Evolutionary conservation across 2,888 invertebrate genomes (phyloP), one percentile per base, ranked within the genome.

Genomic region (Mycalesis mineus): DNA sequence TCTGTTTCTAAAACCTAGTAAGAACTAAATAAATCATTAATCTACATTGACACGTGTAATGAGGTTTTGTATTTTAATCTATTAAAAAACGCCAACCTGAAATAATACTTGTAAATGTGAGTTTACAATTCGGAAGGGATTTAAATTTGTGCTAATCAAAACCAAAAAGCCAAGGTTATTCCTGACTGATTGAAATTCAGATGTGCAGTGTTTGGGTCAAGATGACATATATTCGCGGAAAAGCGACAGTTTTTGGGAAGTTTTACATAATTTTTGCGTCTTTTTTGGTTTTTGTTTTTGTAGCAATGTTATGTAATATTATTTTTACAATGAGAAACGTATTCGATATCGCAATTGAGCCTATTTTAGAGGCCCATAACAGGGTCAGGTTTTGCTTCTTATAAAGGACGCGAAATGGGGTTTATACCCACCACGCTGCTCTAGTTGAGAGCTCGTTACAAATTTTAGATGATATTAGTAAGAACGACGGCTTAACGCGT

Each of bases 1-100:
- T 90, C 94, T 60, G 91, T 84, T 61, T 88, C 94, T 52, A 91
- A 91, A 84, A 84, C 94, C 70, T n/a, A n/a, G n/a, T n/a, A n/a
- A n/a, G n/a, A n/a, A n/a, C n/a, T n/a, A n/a, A n/a, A n/a, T n/a
- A n/a, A n/a, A 22, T 5, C 22, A 22, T 22, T 22, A 22, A 22
- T 5, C 5, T 22, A 22, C 22, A 2, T 22, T 22, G 5, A 22
- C 22, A 22, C 22, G 2, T 22, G 3, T 4, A 22, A 22, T 22
- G 3, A 22, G 5, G 22, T 29, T 29, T 44, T 17, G 2, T 5
- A 2, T 14, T 40, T 37, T 7, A 11, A 44, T 7, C 13, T 44
- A 33, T 52, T 7, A 17, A 22, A 22, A 52, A 42, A 33, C 41
- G 42, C 31, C 31, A 51, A 31, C 49, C 39, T 45, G 13, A 45